These are phyloP conservation scores for Gallinago jamesoni DNA, from an alignment of 2,113 vertebrate species.

Conservation along the genomic window DNA sequence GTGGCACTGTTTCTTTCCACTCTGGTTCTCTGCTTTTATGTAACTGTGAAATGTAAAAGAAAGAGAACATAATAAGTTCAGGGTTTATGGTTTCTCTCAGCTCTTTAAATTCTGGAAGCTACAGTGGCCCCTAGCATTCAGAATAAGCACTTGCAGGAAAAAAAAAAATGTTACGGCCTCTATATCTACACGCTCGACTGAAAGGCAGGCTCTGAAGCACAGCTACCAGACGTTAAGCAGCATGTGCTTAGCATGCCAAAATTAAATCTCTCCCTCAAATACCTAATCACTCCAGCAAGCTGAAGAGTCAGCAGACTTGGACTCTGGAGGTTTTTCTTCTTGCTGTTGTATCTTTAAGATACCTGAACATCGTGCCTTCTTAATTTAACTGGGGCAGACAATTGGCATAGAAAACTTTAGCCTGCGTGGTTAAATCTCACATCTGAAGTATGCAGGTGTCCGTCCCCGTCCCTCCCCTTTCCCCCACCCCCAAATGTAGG, in stretches of 20 bases:
- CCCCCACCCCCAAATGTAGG: neutral
- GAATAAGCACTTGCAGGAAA: conserved; percentile 23
- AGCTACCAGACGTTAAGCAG: neutral
- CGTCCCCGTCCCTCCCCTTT: no score
- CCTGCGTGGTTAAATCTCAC: accelerated
- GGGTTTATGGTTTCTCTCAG: neutral
- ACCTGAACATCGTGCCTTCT: neutral
- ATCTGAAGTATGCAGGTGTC: neutral
- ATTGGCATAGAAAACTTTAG: neutral
- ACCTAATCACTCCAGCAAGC: neutral
- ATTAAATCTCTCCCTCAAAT: neutral
- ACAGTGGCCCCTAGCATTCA: conserved; percentile 49
- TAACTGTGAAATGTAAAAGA: neutral
- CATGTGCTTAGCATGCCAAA: conserved; percentile 21
- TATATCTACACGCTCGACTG: neutral
- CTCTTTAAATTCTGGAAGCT: conserved; percentile 17
- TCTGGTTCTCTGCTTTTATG: neutral
- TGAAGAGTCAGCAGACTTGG: neutral
- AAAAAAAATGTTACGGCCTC: neutral
- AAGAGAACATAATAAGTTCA: neutral
- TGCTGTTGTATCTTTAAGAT: neutral
- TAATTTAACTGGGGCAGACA: neutral
- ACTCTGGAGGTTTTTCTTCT: neutral
- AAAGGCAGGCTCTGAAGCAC: neutral
- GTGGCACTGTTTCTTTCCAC: neutral